Conservation (phyloP, 2,797 vertebrate species). For the Cynopterus sphinx region DNA sequence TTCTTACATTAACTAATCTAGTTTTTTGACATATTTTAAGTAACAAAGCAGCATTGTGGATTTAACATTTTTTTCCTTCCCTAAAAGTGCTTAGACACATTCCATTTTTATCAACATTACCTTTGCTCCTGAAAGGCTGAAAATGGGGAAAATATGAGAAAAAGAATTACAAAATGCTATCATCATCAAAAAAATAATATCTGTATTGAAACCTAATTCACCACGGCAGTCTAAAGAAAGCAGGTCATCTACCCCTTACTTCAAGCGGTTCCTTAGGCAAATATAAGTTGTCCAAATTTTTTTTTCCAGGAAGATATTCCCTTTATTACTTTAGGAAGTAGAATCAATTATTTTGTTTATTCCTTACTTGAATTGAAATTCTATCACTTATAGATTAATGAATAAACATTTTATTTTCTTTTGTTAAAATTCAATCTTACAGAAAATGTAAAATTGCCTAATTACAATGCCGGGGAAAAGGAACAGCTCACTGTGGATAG, state of each 20-base stretch:
- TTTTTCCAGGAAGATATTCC: background rate
- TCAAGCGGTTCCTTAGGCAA: background rate
- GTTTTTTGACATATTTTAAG: constrained; percentile 17
- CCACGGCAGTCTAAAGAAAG: constrained; percentile 8
- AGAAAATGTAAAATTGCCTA: background rate
- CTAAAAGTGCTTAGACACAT: background rate
- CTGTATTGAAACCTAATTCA: background rate
- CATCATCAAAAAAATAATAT: constrained; percentile 20
- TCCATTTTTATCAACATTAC: background rate
- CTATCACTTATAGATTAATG: background rate
- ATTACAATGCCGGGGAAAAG: background rate
- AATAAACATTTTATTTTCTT: background rate
- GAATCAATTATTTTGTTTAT: background rate
- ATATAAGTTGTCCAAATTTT: background rate
- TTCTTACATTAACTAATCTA: background rate
- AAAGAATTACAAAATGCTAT: background rate
- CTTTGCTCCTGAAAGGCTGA: background rate
- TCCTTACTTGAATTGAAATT: background rate
- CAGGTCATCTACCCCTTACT: background rate
- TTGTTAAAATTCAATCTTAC: background rate
- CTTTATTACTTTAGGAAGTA: background rate
- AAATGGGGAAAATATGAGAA: background rate
- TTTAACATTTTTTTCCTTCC: background rate
- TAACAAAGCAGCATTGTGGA: background rate
- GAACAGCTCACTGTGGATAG: background rate